Evolutionary conservation across 2,888 invertebrate genomes (phyloP).

Genomic region (Malthinus seriepunctatus): DNA sequence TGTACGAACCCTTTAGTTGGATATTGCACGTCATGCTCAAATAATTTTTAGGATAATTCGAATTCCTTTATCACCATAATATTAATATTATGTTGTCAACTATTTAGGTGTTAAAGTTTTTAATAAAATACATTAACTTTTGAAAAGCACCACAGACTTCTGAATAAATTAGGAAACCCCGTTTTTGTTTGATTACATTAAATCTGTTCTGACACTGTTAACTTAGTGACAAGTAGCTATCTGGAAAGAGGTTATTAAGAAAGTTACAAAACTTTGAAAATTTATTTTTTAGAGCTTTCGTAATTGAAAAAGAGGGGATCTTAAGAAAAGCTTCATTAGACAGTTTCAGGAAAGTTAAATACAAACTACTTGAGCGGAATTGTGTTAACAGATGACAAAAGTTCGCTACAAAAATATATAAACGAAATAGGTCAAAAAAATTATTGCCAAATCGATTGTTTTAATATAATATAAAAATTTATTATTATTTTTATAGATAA

Average conservation of each 20-base stretch:
- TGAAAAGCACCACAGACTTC: background rate
- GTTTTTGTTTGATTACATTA: constrained; percentile 25
- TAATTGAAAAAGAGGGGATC: constrained; percentile 33
- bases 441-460: too few species aligned
- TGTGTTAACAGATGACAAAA: background rate
- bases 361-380: constrained; percentile 7
- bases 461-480: too few species aligned
- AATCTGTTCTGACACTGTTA: constrained; percentile 25
- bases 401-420: background rate
- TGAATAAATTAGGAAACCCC: constrained; percentile 4
- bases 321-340: constrained; percentile 12
- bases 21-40: background rate
- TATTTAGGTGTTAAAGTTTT: background rate
- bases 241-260: constrained; percentile 31
- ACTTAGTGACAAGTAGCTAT: constrained; percentile 32
- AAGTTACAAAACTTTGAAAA: constrained; percentile 33
- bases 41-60: background rate
- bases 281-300: constrained; percentile 30
- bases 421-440: too few species aligned
- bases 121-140: background rate
- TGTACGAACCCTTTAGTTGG: too few species aligned
- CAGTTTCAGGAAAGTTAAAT: constrained; percentile 14
- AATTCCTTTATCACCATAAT: background rate
- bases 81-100: too few species aligned
- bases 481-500: too few species aligned